phyloP scores from a whole-genome alignment of 2,888 invertebrate genomes.

The Drosophila algonquin region DNA sequence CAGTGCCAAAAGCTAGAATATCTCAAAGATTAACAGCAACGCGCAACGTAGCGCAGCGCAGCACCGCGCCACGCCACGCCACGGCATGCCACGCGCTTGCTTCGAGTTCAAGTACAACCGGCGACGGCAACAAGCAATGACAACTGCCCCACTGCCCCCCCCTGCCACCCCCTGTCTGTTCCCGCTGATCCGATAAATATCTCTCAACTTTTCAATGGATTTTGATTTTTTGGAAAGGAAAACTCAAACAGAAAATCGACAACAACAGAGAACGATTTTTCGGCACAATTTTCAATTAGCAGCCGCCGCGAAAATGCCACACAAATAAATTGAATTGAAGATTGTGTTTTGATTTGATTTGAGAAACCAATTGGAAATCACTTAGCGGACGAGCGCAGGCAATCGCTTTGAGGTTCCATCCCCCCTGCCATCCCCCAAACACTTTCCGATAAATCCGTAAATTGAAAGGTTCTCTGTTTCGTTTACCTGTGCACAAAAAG shows the following conservation, averaged over 20 bases:
- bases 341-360: slow-evolving; percentile 73
- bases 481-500: slow-evolving; percentile 57
- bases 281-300: slow-evolving; percentile 73
- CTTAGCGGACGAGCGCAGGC: not conserved
- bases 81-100: slow-evolving; percentile 47
- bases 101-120: slow-evolving; percentile 75
- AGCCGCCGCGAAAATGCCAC: slow-evolving; percentile 43
- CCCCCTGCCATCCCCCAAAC: not conserved
- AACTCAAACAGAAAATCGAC: slow-evolving; percentile 40
- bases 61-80: slow-evolving; percentile 9
- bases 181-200: slow-evolving; percentile 28
- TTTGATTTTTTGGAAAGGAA: slow-evolving; percentile 42
- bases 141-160: slow-evolving; percentile 25
- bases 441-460: slow-evolving; percentile 31
- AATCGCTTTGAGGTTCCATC: not conserved
- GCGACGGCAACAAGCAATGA: slow-evolving; percentile 57
- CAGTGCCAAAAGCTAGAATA: slow-evolving; percentile 30
- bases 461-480: slow-evolving; percentile 20
- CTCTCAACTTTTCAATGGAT: slow-evolving; percentile 62
- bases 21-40: slow-evolving; percentile 53
- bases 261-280: slow-evolving; percentile 54
- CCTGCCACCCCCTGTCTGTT: not conserved
- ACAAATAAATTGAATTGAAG: slow-evolving; percentile 66
- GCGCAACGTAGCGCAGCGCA: slow-evolving; percentile 17
- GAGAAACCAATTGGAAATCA: slow-evolving; percentile 48